These are phyloP conservation scores for Sebastes reedi DNA, from an alignment of 2,797 vertebrate genomes.

Conservation along the genomic window DNA sequence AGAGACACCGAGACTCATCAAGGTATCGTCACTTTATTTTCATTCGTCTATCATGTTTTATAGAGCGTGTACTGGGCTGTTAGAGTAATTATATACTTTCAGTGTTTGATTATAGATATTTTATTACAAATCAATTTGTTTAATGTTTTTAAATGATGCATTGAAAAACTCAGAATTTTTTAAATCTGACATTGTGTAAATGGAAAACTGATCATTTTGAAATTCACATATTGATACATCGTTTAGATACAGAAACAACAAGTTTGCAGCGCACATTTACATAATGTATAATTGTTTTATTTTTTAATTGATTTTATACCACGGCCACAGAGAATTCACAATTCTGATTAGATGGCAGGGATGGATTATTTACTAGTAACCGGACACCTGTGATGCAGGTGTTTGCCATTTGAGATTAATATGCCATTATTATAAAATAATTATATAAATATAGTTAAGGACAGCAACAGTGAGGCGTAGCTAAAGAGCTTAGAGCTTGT, in stretches of 20 bases:
- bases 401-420: neutral
- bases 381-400: neutral
- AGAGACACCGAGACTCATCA: neutral
- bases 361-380: neutral
- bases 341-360: neutral
- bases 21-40: conserved; percentile 13
- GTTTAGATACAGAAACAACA: neutral
- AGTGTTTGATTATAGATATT: neutral
- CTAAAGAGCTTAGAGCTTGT: neutral
- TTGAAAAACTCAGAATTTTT: neutral
- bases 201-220: neutral
- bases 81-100: neutral
- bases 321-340: neutral
- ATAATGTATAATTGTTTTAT: neutral
- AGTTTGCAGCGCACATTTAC: neutral
- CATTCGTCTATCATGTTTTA: neutral
- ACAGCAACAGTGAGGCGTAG: neutral
- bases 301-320: neutral
- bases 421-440: too few species aligned
- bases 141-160: neutral
- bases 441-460: neutral
- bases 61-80: neutral
- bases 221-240: neutral
- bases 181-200: neutral
- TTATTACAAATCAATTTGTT: fast-evolving